phyloP scores from a whole-genome alignment of 2,888 invertebrate genomes.

The Spilarctia lutea region DNA sequence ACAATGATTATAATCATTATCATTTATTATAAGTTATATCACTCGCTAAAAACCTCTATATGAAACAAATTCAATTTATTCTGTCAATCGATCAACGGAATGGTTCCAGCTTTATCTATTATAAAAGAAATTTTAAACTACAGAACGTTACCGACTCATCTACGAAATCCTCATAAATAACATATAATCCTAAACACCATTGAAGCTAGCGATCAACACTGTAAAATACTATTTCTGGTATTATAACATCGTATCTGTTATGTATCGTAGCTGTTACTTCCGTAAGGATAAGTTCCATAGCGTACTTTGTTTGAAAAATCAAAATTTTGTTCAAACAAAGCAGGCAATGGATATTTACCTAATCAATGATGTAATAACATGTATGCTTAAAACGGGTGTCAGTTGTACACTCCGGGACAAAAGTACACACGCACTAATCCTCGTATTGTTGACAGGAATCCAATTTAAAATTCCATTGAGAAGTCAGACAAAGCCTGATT shows the following conservation, averaged over 20 bases:
- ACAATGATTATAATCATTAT: too few relatives aligned
- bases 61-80: conserved; percentile 48
- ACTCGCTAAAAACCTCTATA: neutral
- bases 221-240: conserved; percentile 66
- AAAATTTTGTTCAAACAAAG: conserved; percentile 23
- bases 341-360: conserved; percentile 32
- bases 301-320: conserved; percentile 22
- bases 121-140: conserved; percentile 54
- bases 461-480: conserved; percentile 84
- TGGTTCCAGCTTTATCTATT: conserved; percentile 51
- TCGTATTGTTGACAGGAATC: conserved; percentile 82
- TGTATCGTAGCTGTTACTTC: conserved; percentile 21
- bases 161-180: conserved; percentile 74
- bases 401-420: conserved; percentile 68
- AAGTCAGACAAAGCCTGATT: conserved; percentile 81
- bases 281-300: conserved; percentile 50
- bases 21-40: too few relatives aligned
- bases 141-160: conserved; percentile 65
- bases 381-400: conserved; percentile 30
- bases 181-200: conserved; percentile 73
- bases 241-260: conserved; percentile 30
- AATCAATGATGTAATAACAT: conserved; percentile 35
- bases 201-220: conserved; percentile 68
- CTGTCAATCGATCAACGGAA: conserved; percentile 60
- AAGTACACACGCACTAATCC: conserved; percentile 77